A percentile compares a stretch with the other conserved stretches of the same genome.
These are phyloP conservation scores for Gymnopithys bicolor DNA, from an alignment of 2,797 vertebrate species.

Conservation along the genomic window DNA sequence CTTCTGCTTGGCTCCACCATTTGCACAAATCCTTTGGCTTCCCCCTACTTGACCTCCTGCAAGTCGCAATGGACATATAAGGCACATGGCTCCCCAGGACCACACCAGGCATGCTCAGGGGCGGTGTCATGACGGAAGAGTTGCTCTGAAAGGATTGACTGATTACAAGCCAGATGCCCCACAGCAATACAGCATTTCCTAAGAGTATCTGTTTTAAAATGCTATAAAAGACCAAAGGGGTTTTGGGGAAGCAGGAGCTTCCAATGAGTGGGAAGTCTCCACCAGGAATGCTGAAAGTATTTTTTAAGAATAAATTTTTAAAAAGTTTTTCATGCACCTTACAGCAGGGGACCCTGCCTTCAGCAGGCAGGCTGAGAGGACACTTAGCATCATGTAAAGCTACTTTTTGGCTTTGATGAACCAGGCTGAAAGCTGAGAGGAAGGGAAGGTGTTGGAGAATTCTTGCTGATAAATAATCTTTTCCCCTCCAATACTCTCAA, in stretches of 20 bases:
- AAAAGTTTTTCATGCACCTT: background rate
- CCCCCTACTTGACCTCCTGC: conserved; percentile 46
- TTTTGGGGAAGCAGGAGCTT: conserved; percentile 1
- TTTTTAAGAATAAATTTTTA: background rate
- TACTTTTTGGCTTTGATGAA: background rate
- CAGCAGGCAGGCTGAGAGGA: background rate
- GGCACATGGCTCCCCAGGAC: conserved; percentile 36
- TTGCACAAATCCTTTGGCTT: conserved; percentile 64
- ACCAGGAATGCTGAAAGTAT: background rate
- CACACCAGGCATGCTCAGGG: conserved; percentile 23
- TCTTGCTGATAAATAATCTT: background rate
- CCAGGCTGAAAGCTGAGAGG: background rate
- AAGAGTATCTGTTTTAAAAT: conserved; percentile 6
- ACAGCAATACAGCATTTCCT: conserved; percentile 20
- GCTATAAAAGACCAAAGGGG: background rate
- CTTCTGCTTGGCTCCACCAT: conserved; percentile 59
- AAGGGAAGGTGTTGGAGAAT: background rate
- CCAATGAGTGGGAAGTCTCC: background rate
- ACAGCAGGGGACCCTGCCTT: background rate
- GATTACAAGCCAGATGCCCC: conserved; percentile 51
- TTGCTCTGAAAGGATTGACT: background rate
- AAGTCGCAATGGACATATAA: conserved; percentile 58
- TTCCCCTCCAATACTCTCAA: background rate
- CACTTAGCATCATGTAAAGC: background rate
- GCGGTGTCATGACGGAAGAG: background rate